A percentile compares a stretch with the other conserved stretches of the same genome.
phyloP scores from a whole-genome alignment of 2,888 invertebrate genomes.

The Orthosia gracilis region DNA sequence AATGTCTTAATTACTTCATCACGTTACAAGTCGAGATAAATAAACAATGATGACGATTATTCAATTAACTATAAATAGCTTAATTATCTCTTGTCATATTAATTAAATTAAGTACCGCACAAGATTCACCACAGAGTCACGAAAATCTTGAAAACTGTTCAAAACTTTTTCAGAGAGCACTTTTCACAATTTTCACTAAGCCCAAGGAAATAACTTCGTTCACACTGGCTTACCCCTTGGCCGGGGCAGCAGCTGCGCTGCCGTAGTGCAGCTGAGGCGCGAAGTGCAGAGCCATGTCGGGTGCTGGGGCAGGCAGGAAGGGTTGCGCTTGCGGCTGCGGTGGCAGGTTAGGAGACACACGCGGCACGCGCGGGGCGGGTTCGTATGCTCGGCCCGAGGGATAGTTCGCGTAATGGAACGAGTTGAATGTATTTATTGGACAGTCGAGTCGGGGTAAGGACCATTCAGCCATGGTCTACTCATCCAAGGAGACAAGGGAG shows the following conservation, averaged over 20 bases:
- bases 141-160: constrained; percentile 11
- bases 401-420: constrained; percentile 69
- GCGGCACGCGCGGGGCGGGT: constrained; percentile 45
- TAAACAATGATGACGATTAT: constrained; percentile 52
- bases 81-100: constrained; percentile 29
- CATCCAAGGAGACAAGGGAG: constrained; percentile 54
- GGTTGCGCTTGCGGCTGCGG: constrained; percentile 58
- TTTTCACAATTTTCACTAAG: constrained; percentile 23
- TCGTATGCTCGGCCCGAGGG: constrained; percentile 67
- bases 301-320: constrained; percentile 41
- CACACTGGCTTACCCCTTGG: constrained; percentile 69
- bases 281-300: constrained; percentile 51
- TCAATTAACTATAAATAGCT: constrained; percentile 41
- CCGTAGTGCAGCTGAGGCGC: constrained; percentile 42
- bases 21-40: constrained; percentile 36
- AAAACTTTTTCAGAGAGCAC: constrained; percentile 18
- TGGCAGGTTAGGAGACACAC: constrained; percentile 50
- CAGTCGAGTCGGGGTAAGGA: constrained; percentile 73
- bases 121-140: neutral
- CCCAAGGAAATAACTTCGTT: neutral
- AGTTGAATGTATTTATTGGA: constrained; percentile 69
- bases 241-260: constrained; percentile 43
- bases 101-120: constrained; percentile 11
- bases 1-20: constrained; percentile 27
- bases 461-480: constrained; percentile 78